phyloP scores from a whole-genome alignment of 2,797 vertebrate genomes.

The Premnoplex brunnescens region DNA sequence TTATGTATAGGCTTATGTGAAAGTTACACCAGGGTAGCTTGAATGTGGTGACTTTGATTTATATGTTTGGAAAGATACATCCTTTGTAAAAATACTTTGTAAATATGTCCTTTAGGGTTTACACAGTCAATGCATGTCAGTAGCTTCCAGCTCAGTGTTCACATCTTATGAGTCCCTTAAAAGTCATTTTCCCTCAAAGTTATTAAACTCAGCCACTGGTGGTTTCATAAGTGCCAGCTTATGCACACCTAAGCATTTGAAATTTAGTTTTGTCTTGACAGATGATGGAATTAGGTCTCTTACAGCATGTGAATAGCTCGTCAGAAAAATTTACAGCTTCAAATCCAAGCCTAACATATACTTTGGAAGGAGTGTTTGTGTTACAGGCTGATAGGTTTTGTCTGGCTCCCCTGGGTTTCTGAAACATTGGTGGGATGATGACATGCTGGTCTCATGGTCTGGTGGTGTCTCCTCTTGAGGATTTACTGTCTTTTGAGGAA shows the following conservation, averaged over 20 bases:
- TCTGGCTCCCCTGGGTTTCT: constrained; percentile 35
- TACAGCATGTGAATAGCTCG: rapidly evolving
- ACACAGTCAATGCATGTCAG: background rate
- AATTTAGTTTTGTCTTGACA: background rate
- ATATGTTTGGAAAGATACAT: background rate
- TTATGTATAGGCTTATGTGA: background rate
- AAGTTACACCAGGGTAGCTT: background rate
- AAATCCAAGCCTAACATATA: background rate
- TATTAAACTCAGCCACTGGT: background rate
- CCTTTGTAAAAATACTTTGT: background rate
- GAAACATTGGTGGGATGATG: background rate
- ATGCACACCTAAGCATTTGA: background rate
- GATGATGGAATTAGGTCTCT: background rate
- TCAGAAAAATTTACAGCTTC: constrained; percentile 16
- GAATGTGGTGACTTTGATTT: background rate
- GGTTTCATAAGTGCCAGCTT: background rate
- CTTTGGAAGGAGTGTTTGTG: constrained; percentile 18
- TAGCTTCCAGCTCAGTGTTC: background rate
- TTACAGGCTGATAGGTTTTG: constrained; percentile 45
- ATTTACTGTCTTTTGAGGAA: constrained; percentile 22
- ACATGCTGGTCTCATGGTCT: background rate
- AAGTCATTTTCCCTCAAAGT: background rate
- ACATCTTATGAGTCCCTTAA: background rate
- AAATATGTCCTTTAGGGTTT: background rate
- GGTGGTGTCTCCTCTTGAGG: background rate